Conservation (phyloP, 2,888 invertebrate species). For the Biston betularia region DNA sequence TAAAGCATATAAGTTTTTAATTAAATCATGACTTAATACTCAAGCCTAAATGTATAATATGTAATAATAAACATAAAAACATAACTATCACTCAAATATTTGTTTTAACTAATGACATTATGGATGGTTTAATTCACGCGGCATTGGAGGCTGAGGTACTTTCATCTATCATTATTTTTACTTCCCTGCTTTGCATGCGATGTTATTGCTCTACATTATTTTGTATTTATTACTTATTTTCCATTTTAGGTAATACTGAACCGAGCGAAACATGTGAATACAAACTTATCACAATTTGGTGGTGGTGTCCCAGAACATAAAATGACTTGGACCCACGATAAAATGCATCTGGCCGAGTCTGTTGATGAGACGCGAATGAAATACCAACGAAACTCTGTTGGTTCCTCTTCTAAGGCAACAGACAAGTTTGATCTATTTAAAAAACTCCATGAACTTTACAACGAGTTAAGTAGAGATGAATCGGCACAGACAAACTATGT, state of each 20-base stretch:
- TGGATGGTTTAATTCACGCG: conserved; percentile 87
- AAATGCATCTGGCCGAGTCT: conserved; percentile 81
- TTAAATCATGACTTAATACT: conserved; percentile 85
- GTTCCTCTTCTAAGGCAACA: conserved; percentile 67
- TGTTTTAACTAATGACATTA: conserved; percentile 83
- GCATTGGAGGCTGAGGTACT: conserved; percentile 86
- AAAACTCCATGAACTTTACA: conserved; percentile 82
- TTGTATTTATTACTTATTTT: conserved; percentile 28
- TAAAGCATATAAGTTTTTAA: conserved; percentile 83
- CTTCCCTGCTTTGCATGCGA: conserved; percentile 49
- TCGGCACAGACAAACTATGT: conserved; percentile 77
- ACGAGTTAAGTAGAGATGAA: conserved; percentile 80
- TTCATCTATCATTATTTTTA: conserved; percentile 65
- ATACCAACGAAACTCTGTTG: conserved; percentile 75
- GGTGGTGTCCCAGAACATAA: conserved; percentile 83
- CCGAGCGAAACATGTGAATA: conserved; percentile 83
- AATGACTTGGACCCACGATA: conserved; percentile 85
- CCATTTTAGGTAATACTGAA: conserved; percentile 79
- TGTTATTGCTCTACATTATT: conserved; percentile 22
- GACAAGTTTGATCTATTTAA: conserved; percentile 83
- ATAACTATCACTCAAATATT: conserved; percentile 75
- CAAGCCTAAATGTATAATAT: conserved; percentile 77
- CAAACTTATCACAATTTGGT: conserved; percentile 77
- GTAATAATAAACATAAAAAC: conserved; percentile 76
- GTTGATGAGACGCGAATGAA: conserved; percentile 82